phyloP scores from a whole-genome alignment of 2,888 invertebrate species.

The Pandemis heparana region DNA sequence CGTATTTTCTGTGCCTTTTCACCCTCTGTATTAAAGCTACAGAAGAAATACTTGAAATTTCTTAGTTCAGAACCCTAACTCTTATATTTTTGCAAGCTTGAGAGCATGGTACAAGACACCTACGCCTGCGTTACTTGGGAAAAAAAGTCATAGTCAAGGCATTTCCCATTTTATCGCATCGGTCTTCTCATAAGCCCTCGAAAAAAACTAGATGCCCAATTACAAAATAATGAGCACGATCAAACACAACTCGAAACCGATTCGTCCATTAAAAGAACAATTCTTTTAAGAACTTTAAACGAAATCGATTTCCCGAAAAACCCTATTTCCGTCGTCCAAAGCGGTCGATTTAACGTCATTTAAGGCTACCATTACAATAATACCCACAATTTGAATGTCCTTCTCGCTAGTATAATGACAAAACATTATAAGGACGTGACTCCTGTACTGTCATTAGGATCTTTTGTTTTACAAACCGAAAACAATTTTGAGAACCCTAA shows the following conservation, averaged over 20 bases:
- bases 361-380: slow-evolving; percentile 64
- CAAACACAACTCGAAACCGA: background rate
- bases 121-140: too few relatives aligned
- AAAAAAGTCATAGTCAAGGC: too few relatives aligned
- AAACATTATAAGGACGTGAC: slow-evolving; percentile 76
- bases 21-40: too few relatives aligned
- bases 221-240: background rate
- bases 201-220: background rate
- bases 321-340: slow-evolving; percentile 73
- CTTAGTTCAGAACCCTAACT: too few relatives aligned
- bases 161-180: background rate
- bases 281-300: slow-evolving; percentile 63
- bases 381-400: slow-evolving; percentile 78
- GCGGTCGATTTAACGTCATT: slow-evolving; percentile 75
- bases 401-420: slow-evolving; percentile 64
- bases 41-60: too few relatives aligned
- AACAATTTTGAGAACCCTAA: slow-evolving; percentile 38
- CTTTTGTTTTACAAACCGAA: slow-evolving; percentile 55
- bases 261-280: slow-evolving; percentile 49
- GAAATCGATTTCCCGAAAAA: slow-evolving; percentile 77
- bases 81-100: too few relatives aligned
- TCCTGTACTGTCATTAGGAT: slow-evolving; percentile 73
- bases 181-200: too few relatives aligned
- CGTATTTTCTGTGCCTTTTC: too few relatives aligned
- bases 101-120: too few relatives aligned